A percentile compares a stretch with the other conserved stretches of the same genome.
These are phyloP conservation scores for Tokudaia muenninki DNA, from an alignment of 2,797 vertebrate species.

Conservation along the genomic window DNA sequence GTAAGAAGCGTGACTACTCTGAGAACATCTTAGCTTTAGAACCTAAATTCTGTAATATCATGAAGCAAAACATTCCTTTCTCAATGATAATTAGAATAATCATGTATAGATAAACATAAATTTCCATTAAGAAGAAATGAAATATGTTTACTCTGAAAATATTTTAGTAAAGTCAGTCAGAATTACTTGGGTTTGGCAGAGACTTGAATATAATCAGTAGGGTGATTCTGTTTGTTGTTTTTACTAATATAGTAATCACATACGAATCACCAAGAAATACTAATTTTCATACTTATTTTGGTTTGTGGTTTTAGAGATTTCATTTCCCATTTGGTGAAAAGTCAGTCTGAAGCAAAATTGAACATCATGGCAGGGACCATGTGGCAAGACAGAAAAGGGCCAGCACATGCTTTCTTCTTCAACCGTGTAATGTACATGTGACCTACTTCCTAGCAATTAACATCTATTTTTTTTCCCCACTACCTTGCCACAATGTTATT, in stretches of 20 bases:
- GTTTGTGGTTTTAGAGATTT: background rate
- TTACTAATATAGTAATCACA: background rate
- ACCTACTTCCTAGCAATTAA: background rate
- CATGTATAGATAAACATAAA: background rate
- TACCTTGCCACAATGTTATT: too few relatives aligned
- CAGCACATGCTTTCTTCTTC: background rate
- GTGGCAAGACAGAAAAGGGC: background rate
- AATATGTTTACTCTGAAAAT: background rate
- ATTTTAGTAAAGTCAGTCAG: background rate
- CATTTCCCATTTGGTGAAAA: background rate
- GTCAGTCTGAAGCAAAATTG: background rate
- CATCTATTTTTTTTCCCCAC: too few relatives aligned
- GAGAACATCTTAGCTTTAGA: background rate
- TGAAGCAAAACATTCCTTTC: background rate
- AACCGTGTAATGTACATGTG: background rate
- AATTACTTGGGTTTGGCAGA: background rate
- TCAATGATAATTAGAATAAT: background rate
- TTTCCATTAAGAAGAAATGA: background rate
- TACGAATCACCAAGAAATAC: background rate
- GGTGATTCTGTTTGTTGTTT: background rate
- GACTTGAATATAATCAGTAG: background rate
- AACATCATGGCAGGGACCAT: background rate
- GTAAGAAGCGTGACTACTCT: background rate
- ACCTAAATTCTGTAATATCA: background rate
- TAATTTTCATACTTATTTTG: background rate